Evolutionary conservation across 1,140 invertebrate genomes (phyloP).

Genomic region (Pollicipes pollicipes): DNA sequence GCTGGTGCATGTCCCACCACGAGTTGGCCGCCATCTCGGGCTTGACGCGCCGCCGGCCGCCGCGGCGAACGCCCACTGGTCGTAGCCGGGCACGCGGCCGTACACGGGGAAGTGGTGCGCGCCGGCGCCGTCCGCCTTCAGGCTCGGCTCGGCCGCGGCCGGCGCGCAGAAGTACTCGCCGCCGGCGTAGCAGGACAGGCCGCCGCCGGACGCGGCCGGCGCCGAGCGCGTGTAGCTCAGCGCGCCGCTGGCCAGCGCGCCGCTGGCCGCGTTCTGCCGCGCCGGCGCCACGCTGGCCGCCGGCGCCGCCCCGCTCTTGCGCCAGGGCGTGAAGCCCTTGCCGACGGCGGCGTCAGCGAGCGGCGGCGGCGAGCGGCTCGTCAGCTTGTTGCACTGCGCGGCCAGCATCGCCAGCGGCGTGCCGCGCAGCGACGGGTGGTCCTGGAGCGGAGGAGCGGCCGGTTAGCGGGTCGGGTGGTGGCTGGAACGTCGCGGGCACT

Average conservation of each 20-base stretch:
- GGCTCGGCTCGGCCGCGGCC: conserved; percentile 15
- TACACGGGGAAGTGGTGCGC: conserved; percentile 41
- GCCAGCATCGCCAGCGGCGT: conserved; percentile 92
- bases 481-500: too few species aligned
- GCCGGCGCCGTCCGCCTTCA: conserved; percentile 18
- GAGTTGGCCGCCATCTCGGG: conserved; percentile 37
- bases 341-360: conserved; percentile 88
- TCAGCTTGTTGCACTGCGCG: conserved; percentile 93
- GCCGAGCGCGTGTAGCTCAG: conserved; percentile 12
- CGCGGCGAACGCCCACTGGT: conserved; percentile 76
- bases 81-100: conserved; percentile 69
- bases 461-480: too few species aligned
- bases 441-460: conserved; percentile 43
- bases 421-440: conserved; percentile 78
- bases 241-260: conserved; percentile 19
- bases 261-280: conserved; percentile 2
- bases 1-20: conserved; percentile 82
- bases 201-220: conserved; percentile 8
- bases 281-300: conserved; percentile 6
- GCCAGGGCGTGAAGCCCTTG: conserved; percentile 96
- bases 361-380: conserved; percentile 82
- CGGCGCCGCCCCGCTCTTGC: conserved; percentile 32
- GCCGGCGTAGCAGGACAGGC: conserved; percentile 15
- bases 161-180: conserved; percentile 9
- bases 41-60: conserved; percentile 54